These are phyloP conservation scores for Caenorhabditis becei DNA, from an alignment of 2,888 invertebrate genomes.

Conservation along the genomic window DNA sequence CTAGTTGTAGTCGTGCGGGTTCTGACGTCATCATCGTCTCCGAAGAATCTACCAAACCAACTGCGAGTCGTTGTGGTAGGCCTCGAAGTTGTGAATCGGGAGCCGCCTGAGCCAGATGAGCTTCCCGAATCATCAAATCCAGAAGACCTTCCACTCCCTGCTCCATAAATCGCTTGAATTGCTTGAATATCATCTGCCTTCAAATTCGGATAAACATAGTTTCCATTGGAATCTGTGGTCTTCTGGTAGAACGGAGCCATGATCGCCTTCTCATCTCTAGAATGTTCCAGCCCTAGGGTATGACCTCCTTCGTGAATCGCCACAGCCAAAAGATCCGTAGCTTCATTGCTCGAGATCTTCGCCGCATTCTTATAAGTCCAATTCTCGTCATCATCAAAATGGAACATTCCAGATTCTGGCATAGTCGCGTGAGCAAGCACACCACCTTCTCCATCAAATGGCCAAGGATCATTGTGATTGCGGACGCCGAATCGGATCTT, in stretches of 20 bases:
- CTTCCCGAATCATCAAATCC: no score
- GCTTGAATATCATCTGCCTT: slow-evolving; percentile 76
- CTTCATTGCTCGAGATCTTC: slow-evolving; percentile 73
- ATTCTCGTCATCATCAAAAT: slow-evolving; percentile 81
- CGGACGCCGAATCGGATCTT: slow-evolving; percentile 77
- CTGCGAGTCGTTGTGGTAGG: slow-evolving; percentile 60
- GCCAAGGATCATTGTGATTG: slow-evolving; percentile 80
- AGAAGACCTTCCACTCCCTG: slow-evolving; percentile 51
- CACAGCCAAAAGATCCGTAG: slow-evolving; percentile 78
- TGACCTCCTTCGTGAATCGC: slow-evolving; percentile 81
- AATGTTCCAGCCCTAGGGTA: slow-evolving; percentile 71
- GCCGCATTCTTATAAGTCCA: slow-evolving; percentile 78
- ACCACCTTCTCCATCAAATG: slow-evolving; percentile 80
- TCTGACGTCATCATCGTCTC: slow-evolving; percentile 49
- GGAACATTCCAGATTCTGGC: slow-evolving; percentile 80
- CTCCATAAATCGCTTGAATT: slow-evolving; percentile 80
- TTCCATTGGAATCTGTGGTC: slow-evolving; percentile 75
- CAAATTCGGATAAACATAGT: slow-evolving; percentile 76
- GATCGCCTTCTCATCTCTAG: slow-evolving; percentile 77
- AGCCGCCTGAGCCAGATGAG: neutral
- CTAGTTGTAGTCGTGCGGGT: slow-evolving; percentile 40
- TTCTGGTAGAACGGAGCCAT: slow-evolving; percentile 81
- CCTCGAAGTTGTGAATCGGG: slow-evolving; percentile 32
- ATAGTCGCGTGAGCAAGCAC: slow-evolving; percentile 81
- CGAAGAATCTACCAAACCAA: slow-evolving; percentile 70